Conservation (phyloP, 2,113 vertebrate species). For the human (Homo sapiens) region DNA sequence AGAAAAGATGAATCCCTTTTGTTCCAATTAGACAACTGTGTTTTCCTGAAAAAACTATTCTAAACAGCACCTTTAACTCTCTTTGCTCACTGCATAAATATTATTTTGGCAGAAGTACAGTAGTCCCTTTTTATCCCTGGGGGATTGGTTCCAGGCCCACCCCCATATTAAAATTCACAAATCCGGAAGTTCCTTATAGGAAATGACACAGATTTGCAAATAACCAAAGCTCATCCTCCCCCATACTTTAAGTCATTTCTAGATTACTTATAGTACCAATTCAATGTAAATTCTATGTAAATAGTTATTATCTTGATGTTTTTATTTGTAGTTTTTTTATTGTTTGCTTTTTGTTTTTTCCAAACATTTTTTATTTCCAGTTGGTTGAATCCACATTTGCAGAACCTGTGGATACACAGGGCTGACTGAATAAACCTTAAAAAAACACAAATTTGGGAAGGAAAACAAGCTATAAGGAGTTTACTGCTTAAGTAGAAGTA, state of each 20-base stretch:
- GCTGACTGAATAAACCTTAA: not conserved
- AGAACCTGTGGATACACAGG: not conserved
- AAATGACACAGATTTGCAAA: not conserved
- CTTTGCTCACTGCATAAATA: constrained; percentile 17
- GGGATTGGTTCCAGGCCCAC: not conserved
- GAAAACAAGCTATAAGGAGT: not conserved
- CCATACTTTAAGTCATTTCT: not conserved
- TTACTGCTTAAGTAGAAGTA: not conserved
- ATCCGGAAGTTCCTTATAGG: not conserved
- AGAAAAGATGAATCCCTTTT: constrained; percentile 26
- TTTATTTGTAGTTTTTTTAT: not conserved
- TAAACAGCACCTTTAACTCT: not conserved
- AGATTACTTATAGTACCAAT: not conserved
- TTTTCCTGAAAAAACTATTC: constrained; percentile 25
- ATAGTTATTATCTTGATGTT: not conserved
- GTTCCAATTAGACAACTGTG: not conserved
- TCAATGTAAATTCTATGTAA: not conserved
- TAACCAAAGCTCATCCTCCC: not conserved
- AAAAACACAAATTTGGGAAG: not conserved
- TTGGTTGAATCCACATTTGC: not conserved
- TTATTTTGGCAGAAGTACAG: not conserved
- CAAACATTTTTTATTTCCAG: not conserved
- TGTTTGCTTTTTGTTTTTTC: not conserved
- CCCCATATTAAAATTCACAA: not conserved
- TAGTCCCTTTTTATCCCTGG: not conserved